A percentile compares a stretch with the other conserved stretches of the same genome.
Conservation (phyloP, 2,888 invertebrate species). For the Heliconius erato region DNA sequence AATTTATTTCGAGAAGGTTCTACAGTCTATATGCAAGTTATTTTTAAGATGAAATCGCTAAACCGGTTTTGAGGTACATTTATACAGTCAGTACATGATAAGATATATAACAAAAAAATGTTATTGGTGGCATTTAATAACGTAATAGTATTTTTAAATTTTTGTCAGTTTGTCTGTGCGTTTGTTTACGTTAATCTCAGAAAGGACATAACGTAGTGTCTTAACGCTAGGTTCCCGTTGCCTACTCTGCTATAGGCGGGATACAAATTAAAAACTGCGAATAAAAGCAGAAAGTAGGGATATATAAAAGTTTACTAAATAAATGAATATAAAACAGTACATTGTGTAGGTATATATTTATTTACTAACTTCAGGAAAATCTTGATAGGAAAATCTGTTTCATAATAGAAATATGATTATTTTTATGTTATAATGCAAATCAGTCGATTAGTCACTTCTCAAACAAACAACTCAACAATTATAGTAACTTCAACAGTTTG, state of each 20-base stretch:
- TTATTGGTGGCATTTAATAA: too few species aligned
- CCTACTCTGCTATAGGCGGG: background rate
- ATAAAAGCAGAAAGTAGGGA: background rate
- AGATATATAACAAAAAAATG: too few species aligned
- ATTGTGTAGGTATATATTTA: background rate
- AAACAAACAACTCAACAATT: background rate
- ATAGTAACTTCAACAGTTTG: background rate
- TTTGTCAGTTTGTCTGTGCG: too few species aligned
- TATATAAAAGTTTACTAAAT: background rate
- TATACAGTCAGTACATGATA: too few species aligned
- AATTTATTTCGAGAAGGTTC: background rate
- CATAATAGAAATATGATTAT: background rate
- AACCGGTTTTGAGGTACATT: background rate
- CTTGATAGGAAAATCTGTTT: background rate
- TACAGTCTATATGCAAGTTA: background rate
- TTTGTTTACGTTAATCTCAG: too few species aligned
- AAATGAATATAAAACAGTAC: background rate
- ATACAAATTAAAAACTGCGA: background rate
- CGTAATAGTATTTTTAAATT: too few species aligned
- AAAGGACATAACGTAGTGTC: too few species aligned
- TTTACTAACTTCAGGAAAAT: background rate
- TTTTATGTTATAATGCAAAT: conserved; percentile 20
- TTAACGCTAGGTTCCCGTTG: too few species aligned
- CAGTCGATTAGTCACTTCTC: conserved; percentile 4
- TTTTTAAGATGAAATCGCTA: background rate